A percentile compares a stretch with the other conserved stretches of the same genome.
phyloP scores from a whole-genome alignment of 1,140 invertebrate species.

The Oedothorax gibbosus region DNA sequence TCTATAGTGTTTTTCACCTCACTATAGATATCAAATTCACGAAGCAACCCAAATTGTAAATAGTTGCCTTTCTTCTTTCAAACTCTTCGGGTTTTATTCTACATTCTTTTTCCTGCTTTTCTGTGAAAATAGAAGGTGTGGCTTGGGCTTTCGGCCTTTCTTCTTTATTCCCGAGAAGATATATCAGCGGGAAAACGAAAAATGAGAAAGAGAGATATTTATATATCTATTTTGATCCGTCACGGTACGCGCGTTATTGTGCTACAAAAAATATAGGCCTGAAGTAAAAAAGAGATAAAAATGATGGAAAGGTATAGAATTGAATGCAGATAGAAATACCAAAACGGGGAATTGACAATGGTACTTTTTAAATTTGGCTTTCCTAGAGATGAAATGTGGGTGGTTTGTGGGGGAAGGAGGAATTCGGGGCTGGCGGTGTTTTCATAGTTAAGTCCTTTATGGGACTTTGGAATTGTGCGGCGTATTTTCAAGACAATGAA shows the following conservation, averaged over 20 bases:
- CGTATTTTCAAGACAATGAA: too few species aligned
- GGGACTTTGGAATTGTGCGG: too few species aligned
- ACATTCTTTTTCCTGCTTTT: background rate
- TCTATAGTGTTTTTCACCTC: too few species aligned
- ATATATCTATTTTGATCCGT: conserved; percentile 46
- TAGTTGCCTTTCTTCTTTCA: conserved; percentile 17
- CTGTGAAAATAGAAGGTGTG: conserved; percentile 19
- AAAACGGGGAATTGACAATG: conserved; percentile 41
- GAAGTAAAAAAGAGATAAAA: conserved; percentile 28
- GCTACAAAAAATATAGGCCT: conserved; percentile 29
- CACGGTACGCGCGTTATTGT: conserved; percentile 35
- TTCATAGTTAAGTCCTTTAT: conserved; percentile 26
- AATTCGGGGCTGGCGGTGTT: background rate
- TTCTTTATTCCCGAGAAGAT: conserved; percentile 8
- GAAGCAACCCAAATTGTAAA: conserved; percentile 27
- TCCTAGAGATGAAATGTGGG: conserved; percentile 17
- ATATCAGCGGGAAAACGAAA: background rate
- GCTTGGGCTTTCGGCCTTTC: conserved; percentile 16
- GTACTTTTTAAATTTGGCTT: conserved; percentile 42
- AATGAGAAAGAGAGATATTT: conserved; percentile 31
- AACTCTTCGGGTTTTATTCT: background rate
- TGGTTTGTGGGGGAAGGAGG: background rate
- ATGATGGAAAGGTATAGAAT: conserved; percentile 41
- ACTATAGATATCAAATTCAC: conserved; percentile 19
- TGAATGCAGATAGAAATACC: conserved; percentile 35